Evolutionary conservation across 2,888 invertebrate species (phyloP), one percentile per base, ranked within the genome.

Genomic region (Stictocephala bisonia): DNA sequence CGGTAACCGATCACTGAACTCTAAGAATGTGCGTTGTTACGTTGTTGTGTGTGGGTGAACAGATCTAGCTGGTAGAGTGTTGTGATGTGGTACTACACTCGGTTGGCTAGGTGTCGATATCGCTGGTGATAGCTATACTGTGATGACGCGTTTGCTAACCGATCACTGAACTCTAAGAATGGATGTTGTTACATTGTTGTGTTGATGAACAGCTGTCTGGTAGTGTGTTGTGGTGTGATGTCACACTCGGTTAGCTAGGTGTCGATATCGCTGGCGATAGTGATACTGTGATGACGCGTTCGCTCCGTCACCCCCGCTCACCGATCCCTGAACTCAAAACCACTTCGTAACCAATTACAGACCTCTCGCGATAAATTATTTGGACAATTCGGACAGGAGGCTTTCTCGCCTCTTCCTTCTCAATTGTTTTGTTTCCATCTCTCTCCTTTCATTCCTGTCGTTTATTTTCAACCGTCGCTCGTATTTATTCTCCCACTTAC

Each of bases 401-500:
- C 40, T 29, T 18, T 27, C 15, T 67, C 26, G 27, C 27, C 64
- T 20, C 22, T 60, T 40, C 40, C 64, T 44, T 64, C 64, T 3
- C 3, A 7, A n/a, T 29, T 29, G 26, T 18, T 53, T 53, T 20
- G 20, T n/a, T n/a, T n/a, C 24, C 58, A 2, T 64, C 64, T 64
- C 35, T 27, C 48, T 67, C 66, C 35, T 27, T 35, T 67, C 66
- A 3, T 44, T 48, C 48, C 11, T 26, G 44, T 67, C 50, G 31
- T 51, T 50, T 51, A 50, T 68, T 68, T 51, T 41, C 50, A 48
- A 31, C 68, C 20, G 27, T 13, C 35, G 15, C 68, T 29, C 50
- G 50, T 68, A 51, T 51, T 68, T 51, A 50, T 68, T 51, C 68
- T 68, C 50, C 68, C 68, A 51, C 68, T 68, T 31, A 27, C 35